Conservation (phyloP, 2,113 vertebrate species). For the Engraulis encrasicolus region DNA sequence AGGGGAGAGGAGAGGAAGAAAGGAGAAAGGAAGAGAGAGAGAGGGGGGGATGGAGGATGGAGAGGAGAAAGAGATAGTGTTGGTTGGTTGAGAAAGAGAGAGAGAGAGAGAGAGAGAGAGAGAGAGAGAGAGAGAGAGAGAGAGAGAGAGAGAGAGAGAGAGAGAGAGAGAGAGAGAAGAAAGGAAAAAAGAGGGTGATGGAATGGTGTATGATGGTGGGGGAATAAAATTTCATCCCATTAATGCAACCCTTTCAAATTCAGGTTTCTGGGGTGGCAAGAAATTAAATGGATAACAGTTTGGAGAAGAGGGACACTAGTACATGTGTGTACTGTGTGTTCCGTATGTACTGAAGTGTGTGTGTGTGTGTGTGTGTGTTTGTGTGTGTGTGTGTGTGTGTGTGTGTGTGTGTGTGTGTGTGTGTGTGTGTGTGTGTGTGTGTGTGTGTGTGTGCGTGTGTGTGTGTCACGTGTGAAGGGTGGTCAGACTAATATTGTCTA, state of each 20-base stretch:
- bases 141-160: neutral
- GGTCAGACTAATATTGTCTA: too few species aligned
- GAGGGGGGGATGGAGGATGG: too few species aligned
- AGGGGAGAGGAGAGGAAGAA: neutral
- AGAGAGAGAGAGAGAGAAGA: too few species aligned
- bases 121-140: too few species aligned
- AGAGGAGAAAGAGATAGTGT: too few species aligned
- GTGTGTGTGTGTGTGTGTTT: too few species aligned
- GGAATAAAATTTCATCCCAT: slow-evolving; percentile 42
- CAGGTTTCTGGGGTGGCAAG: slow-evolving; percentile 44
- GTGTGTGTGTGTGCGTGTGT: neutral
- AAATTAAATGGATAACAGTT: neutral
- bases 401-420: neutral
- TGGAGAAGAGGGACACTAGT: neutral
- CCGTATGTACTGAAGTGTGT: too few species aligned
- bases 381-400: too few species aligned
- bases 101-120: neutral
- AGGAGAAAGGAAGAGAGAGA: neutral
- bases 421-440: neutral
- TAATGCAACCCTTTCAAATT: slow-evolving; percentile 50
- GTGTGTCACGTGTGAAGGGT: neutral
- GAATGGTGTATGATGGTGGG: too few species aligned
- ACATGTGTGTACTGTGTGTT: too few species aligned
- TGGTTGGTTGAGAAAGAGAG: neutral
- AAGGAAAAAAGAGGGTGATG: neutral